These are phyloP conservation scores for Amblyjoppa fuscipennis DNA, from an alignment of 2,888 invertebrate species.

Conservation along the genomic window DNA sequence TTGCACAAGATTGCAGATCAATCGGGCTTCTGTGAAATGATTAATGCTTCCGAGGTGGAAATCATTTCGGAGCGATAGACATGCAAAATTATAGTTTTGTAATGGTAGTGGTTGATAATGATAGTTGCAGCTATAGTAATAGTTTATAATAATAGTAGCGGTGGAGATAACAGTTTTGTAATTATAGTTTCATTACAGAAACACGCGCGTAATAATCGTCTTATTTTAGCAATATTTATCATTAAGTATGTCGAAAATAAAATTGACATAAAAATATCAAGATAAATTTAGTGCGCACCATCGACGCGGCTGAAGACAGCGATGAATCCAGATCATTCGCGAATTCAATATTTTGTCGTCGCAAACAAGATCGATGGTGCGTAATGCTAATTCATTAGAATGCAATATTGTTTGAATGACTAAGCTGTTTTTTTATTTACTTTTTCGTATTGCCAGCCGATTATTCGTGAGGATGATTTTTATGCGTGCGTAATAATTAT, in stretches of 20 bases:
- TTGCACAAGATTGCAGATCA: not conserved
- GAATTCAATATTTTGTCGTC: not conserved
- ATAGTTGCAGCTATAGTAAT: not conserved
- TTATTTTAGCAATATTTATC: not conserved
- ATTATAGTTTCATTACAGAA: not conserved
- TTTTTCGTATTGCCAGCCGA: constrained; percentile 36
- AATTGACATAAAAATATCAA: not conserved
- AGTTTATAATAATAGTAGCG: not conserved
- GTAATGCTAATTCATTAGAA: not conserved
- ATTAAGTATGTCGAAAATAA: not conserved
- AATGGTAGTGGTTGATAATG: not conserved
- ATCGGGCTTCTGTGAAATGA: not conserved
- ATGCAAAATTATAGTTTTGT: not conserved
- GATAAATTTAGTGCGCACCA: not conserved
- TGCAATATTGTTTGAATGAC: constrained; percentile 58
- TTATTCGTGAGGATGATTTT: constrained; percentile 50
- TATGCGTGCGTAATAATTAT: too few relatives aligned
- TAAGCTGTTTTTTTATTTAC: constrained; percentile 36
- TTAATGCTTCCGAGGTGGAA: not conserved
- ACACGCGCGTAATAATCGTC: not conserved
- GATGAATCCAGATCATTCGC: not conserved
- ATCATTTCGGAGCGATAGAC: not conserved
- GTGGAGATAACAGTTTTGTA: not conserved
- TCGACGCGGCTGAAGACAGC: not conserved
- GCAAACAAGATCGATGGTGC: not conserved